A percentile compares a stretch with the other conserved stretches of the same genome.
These are phyloP conservation scores for Pycnomerus fuliginosus DNA, from an alignment of 2,888 invertebrate species.

Conservation along the genomic window DNA sequence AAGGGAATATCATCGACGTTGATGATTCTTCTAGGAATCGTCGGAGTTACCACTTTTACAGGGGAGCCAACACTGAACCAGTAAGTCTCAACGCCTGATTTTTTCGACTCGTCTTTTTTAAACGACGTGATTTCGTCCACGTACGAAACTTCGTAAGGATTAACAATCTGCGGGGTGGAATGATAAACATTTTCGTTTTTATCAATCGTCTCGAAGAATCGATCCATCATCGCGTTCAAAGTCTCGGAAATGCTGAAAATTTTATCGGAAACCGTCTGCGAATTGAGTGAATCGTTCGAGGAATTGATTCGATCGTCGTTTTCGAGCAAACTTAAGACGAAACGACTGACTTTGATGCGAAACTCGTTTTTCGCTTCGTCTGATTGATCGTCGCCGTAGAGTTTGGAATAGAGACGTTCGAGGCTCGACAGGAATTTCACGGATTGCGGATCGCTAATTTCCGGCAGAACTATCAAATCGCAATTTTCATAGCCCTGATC, in stretches of 20 bases:
- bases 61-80: constrained; percentile 45
- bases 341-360: constrained; percentile 32
- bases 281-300: constrained; percentile 26
- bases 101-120: constrained; percentile 34
- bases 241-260: constrained; percentile 46
- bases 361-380: constrained; percentile 41
- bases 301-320: constrained; percentile 31
- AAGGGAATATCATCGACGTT: constrained; percentile 48
- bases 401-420: constrained; percentile 34
- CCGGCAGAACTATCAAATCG: constrained; percentile 47
- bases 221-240: constrained; percentile 45
- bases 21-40: constrained; percentile 20
- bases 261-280: constrained; percentile 40
- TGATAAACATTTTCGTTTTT: constrained; percentile 22
- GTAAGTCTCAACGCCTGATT: constrained; percentile 42
- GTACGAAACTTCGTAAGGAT: background rate
- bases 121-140: constrained; percentile 35
- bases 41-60: constrained; percentile 6
- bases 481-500: constrained; percentile 43
- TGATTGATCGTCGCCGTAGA: constrained; percentile 32
- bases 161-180: constrained; percentile 28
- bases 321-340: constrained; percentile 36
- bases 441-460: constrained; percentile 41
- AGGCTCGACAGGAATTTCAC: constrained; percentile 39
- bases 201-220: constrained; percentile 38